phyloP scores from a whole-genome alignment of 2,113 vertebrate species.

The Ovis canadensis region DNA sequence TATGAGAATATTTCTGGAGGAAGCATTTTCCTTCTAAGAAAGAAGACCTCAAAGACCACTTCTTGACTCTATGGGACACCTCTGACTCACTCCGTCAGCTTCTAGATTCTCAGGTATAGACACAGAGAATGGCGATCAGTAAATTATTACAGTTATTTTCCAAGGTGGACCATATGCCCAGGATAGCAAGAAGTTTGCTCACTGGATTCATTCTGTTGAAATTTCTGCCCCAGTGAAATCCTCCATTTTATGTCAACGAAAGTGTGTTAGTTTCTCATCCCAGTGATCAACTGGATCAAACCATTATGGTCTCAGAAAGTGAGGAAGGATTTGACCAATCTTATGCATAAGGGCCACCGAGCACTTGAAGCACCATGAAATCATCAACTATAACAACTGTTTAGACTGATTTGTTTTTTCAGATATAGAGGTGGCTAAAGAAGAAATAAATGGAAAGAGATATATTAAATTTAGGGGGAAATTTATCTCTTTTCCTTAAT shows the following conservation, averaged over 20 bases:
- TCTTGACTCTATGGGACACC: too few species aligned
- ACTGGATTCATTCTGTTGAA: neutral
- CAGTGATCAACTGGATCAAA: conserved; percentile 38
- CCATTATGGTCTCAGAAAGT: conserved; percentile 47
- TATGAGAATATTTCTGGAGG: neutral
- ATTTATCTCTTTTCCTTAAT: neutral
- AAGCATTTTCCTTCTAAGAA: neutral
- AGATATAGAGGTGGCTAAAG: neutral
- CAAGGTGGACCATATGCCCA: neutral
- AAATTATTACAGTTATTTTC: neutral
- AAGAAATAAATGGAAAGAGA: neutral
- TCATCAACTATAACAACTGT: conserved; percentile 53
- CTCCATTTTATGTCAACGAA: conserved; percentile 53
- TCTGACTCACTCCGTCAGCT: neutral
- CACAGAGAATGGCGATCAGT: neutral
- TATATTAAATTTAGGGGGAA: neutral
- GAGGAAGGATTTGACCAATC: conserved; percentile 56
- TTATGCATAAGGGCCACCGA: conserved; percentile 51
- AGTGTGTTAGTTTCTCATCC: conserved; percentile 34
- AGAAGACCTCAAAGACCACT: neutral
- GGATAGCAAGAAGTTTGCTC: neutral
- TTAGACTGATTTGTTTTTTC: neutral
- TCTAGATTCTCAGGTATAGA: neutral
- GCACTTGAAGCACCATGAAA: conserved; percentile 61
- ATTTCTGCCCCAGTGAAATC: neutral